Conservation (phyloP, 1,140 invertebrate genomes). For the Gonatopus flavifemur region DNA sequence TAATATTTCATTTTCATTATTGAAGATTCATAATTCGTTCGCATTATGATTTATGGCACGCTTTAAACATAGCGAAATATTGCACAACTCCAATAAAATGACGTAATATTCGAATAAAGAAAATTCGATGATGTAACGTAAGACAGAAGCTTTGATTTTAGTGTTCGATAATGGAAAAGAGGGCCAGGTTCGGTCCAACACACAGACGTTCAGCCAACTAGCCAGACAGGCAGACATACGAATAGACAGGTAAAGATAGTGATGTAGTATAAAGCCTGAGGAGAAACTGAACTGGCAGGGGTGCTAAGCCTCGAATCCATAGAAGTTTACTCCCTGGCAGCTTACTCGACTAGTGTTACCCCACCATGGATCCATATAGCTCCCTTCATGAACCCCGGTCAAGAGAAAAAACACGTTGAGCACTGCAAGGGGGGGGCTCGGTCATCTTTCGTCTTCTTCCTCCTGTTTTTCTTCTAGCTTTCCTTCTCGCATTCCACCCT, state of each 20-base stretch:
- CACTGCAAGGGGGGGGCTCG: slow-evolving; percentile 23
- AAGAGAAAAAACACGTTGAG: slow-evolving; percentile 3
- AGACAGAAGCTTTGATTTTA: too few relatives aligned
- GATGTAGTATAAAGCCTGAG: slow-evolving; percentile 39
- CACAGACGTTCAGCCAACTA: too few relatives aligned
- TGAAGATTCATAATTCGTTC: too few relatives aligned
- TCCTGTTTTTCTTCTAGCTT: too few relatives aligned
- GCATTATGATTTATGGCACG: too few relatives aligned
- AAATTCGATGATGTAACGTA: too few relatives aligned
- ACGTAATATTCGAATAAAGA: too few relatives aligned
- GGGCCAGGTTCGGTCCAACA: slow-evolving; percentile 26
- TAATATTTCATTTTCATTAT: too few relatives aligned
- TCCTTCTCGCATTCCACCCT: slow-evolving; percentile 45
- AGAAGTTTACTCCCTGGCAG: slow-evolving; percentile 51
- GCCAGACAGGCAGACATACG: too few relatives aligned
- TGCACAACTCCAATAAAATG: too few relatives aligned
- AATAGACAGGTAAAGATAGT: slow-evolving; percentile 17
- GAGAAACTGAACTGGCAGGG: too few relatives aligned
- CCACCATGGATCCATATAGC: slow-evolving; percentile 3
- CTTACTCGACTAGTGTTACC: slow-evolving; percentile 58
- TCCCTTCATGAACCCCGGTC: slow-evolving; percentile 1
- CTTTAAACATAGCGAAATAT: too few relatives aligned
- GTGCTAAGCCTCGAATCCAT: slow-evolving; percentile 53
- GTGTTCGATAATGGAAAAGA: slow-evolving; percentile 25
- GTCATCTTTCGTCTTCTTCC: slow-evolving; percentile 25